These are phyloP conservation scores for Scyliorhinus canicula DNA, from an alignment of 2,797 vertebrate genomes.

Conservation along the genomic window DNA sequence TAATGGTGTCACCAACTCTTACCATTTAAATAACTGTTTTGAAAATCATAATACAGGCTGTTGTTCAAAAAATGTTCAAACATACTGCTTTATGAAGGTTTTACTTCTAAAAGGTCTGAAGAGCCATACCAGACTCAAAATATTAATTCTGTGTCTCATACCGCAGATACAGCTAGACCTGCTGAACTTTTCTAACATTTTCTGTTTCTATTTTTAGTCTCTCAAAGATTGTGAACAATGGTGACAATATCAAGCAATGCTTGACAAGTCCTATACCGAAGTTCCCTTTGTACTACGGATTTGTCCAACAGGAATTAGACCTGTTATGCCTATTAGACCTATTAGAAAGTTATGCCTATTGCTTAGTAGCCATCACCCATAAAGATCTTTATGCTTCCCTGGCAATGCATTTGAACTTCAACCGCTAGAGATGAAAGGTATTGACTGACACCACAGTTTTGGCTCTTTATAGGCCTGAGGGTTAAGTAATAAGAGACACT, in stretches of 20 bases:
- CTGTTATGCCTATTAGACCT: no score
- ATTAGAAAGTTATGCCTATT: not conserved
- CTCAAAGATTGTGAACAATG: not conserved
- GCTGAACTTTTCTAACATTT: no score
- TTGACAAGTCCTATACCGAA: not conserved
- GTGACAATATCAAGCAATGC: not conserved
- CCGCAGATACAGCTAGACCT: no score
- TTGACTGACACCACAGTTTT: constrained; percentile 4
- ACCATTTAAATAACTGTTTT: no score
- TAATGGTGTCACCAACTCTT: no score
- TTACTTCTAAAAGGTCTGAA: not conserved
- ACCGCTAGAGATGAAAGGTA: not conserved
- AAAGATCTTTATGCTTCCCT: not conserved
- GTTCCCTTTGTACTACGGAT: not conserved
- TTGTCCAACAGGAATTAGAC: not conserved
- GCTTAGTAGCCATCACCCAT: not conserved
- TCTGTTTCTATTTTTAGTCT: not conserved
- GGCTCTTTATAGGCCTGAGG: not conserved
- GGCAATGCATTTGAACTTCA: not conserved
- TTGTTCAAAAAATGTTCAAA: not conserved
- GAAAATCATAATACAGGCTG: not conserved
- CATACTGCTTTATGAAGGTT: not conserved
- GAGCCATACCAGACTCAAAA: no score
- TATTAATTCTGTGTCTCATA: no score
- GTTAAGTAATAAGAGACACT: not conserved